Conservation (phyloP, 2,797 vertebrate genomes). For the Sphenopsis melanotis region DNA sequence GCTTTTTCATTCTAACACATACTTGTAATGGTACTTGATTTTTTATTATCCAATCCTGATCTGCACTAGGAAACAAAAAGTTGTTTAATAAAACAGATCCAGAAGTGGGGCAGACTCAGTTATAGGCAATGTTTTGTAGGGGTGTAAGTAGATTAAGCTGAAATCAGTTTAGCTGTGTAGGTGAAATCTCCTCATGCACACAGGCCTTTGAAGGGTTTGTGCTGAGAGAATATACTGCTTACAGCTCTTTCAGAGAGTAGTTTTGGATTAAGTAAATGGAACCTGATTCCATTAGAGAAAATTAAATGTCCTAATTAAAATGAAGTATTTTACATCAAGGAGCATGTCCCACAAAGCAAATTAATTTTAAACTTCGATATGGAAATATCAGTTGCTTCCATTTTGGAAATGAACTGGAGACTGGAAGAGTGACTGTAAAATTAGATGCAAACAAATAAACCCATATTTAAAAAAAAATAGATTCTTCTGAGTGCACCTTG, state of each 20-base stretch:
- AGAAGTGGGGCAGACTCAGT: not conserved
- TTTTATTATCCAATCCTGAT: not conserved
- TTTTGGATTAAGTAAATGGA: conserved; percentile 37
- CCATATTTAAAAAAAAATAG: not conserved
- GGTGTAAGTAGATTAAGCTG: not conserved
- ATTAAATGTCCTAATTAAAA: conserved; percentile 59
- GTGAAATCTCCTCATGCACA: not conserved
- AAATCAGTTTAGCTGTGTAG: conserved; percentile 3
- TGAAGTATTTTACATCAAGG: conserved; percentile 52
- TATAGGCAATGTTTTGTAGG: not conserved
- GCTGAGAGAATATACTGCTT: conserved; percentile 5
- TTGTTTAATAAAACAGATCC: not conserved
- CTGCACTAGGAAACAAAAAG: not conserved
- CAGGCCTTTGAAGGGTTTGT: not conserved
- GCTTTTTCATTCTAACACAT: not conserved
- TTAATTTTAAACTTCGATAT: conserved; percentile 65
- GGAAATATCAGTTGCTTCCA: conserved; percentile 54
- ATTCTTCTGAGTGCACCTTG: not conserved
- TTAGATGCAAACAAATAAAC: conserved; percentile 51
- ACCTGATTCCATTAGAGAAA: conserved; percentile 38
- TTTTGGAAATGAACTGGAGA: conserved; percentile 44
- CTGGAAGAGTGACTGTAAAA: conserved; percentile 20
- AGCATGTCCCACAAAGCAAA: conserved; percentile 38
- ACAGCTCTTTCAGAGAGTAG: conserved; percentile 7
- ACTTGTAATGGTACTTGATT: not conserved